Evolutionary conservation across 2,888 invertebrate genomes (phyloP), one percentile per base, ranked within the genome.

Genomic region (Philereme vetulata): DNA sequence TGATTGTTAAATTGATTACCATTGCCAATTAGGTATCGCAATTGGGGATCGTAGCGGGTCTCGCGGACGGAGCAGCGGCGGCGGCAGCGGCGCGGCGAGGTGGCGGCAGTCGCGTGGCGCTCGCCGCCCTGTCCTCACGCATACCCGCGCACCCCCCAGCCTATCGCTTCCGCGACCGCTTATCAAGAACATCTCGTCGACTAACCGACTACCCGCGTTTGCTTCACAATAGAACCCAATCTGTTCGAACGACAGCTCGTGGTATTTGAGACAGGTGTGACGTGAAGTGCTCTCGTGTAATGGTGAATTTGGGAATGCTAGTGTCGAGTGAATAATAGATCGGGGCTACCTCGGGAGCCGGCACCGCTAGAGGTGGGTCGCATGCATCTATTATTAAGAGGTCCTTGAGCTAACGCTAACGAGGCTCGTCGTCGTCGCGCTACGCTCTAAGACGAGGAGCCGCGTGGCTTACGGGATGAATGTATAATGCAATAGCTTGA

Each of bases 351-450:
- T 75, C 75, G 78, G 77, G 76, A 77, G 81, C 84, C 78, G 81
- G 78, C 85, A 80, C 82, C 82, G 85, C 80, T 79, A 74, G 76
- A 85, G 86, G 88, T 86, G 68, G 72, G 80, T 79, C 57, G 43
- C 70, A 70, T 55, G 43, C 70, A 70, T 76, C 65, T 70, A 73
- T 72, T 75, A 75, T 80, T 77, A 68, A 75, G 61, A 44, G 64
- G 69, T 60, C 60, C 64, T 43, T 55, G 64, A 62, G 65, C 45
- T 44, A 45, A 33, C 66, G 56, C 58, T 61, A 57, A 54, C 54
- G 59, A 56, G 57, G n/a, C 45, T 21, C 42, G 67, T 65, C 64
- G 70, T 70, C 72, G 51, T 64, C 62, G 64, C 61, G n/a, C 21
- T 11, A 10, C 45, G 36, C 48, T 8, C 33, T 35, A 35, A 54